Base-by-base conservation (phyloP, 92 coral and sea anemone genomes). In the Zoanthus gigantus region DNA sequence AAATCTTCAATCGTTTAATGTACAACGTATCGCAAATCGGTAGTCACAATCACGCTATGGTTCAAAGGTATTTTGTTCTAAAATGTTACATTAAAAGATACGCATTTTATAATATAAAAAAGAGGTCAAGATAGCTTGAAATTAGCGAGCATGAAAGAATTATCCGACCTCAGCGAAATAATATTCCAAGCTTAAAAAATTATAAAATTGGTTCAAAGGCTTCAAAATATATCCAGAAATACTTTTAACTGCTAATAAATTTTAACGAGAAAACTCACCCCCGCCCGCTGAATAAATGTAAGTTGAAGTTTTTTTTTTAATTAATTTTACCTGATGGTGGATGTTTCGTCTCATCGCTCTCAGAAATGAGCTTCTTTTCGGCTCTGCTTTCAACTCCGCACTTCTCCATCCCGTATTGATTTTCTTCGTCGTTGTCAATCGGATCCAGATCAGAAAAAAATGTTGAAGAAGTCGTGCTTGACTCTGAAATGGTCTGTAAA, bases 401-500 rank as follows among this genome's bases (percentile, higher is more conserved):
- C 13, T 5, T 81, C 34, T 65, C 75, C 34, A 46, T 68, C 61
- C 8, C 85, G 7, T 53, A 45, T 23, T n/a, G 89, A 72, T 37
- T 81, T 67, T 86, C 77, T 52, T 89, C 92, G 56, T 76, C 80
- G 60, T 81, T 84, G 61, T 89, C 92, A 42, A 15, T 57, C 14
- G 87, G 72, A 50, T 91, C 94, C 12, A 87, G 74, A 46, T 92
- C 98, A 23, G 83, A 84, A 16, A 91, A 89, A 92, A 94, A 94
- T 4, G 92, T 88, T n/a, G 95, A 94, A 4, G 95, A 93, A 4
- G 94, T 90, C 10, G 92, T 92, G 75, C 98, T 94, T 61, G 94
- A 88, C 73, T 94, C 98, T 28, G 98, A 94, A 72, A 94, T 87
- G 16, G 94, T 90, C 98, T 94, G 86, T 23, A 82, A 58, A 69